Conservation (phyloP, 2,797 vertebrate genomes). For the Choloepus didactylus region DNA sequence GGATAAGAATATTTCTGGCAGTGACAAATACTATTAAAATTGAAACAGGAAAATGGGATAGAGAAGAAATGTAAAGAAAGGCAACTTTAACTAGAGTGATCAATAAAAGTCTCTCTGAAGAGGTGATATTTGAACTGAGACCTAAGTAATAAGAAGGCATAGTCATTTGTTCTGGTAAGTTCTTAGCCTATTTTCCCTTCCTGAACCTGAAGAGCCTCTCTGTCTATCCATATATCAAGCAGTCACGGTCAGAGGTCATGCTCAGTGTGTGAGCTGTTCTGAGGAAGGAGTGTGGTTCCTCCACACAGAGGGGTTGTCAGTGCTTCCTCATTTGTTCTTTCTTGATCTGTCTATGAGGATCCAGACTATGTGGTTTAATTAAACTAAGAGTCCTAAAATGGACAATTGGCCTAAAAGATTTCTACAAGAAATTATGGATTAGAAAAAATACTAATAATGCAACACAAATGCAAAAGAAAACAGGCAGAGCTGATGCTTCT, state of each 20-base stretch:
- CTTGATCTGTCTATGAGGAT: neutral
- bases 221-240: neutral
- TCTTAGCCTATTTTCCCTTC: neutral
- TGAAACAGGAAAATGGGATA: neutral
- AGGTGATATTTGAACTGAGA: neutral
- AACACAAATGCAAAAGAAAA: neutral
- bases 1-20: neutral
- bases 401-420: neutral
- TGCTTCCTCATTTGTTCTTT: neutral
- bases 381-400: neutral
- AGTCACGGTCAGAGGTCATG: neutral
- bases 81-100: neutral
- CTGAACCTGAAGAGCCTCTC: neutral
- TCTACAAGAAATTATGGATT: neutral
- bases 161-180: neutral
- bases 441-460: neutral
- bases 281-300: neutral
- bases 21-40: neutral
- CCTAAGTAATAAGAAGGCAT: neutral
- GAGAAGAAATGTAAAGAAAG: neutral
- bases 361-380: neutral
- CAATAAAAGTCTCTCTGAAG: neutral
- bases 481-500: neutral
- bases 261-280: neutral
- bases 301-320: neutral